Evolutionary conservation across 53 echinoderm and acorn worm genomes (phyloP).

Genomic region (Antedon mediterranea): DNA sequence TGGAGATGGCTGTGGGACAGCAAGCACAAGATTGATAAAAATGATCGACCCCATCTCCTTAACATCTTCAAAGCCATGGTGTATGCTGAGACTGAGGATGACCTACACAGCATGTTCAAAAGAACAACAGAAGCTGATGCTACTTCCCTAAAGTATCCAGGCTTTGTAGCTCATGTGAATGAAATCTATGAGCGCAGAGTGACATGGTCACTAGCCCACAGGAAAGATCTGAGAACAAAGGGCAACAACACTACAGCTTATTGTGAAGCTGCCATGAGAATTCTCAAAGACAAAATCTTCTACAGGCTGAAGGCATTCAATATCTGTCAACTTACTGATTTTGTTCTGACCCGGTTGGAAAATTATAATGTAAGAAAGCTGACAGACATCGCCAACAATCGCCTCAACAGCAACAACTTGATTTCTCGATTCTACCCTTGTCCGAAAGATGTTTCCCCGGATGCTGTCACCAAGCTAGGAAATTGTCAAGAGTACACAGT

Average conservation of each 20-base stretch:
- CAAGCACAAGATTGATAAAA: no score
- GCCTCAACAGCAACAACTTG: neutral
- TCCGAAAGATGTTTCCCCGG: no score
- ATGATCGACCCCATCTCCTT: no score
- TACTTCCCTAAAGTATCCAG: neutral
- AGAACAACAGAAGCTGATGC: no score
- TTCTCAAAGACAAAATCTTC: constrained; percentile 28
- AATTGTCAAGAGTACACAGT: no score
- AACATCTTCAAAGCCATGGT: no score
- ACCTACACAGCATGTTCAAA: no score
- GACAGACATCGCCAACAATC: neutral
- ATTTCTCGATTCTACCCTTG: no score
- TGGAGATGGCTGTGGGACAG: no score
- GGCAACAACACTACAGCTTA: constrained; percentile 30
- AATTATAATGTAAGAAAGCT: neutral
- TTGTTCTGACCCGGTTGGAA: neutral
- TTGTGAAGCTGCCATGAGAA: constrained; percentile 29
- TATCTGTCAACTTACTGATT: constrained; percentile 16
- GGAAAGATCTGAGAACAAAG: constrained; percentile 1
- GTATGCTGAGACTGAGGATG: no score
- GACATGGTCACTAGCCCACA: neutral
- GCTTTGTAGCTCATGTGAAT: neutral
- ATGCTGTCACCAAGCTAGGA: no score
- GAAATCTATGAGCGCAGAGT: neutral
- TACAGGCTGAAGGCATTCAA: constrained; percentile 22